phyloP scores from a whole-genome alignment of 2,797 vertebrate genomes.

The Sebastes elongatus region DNA sequence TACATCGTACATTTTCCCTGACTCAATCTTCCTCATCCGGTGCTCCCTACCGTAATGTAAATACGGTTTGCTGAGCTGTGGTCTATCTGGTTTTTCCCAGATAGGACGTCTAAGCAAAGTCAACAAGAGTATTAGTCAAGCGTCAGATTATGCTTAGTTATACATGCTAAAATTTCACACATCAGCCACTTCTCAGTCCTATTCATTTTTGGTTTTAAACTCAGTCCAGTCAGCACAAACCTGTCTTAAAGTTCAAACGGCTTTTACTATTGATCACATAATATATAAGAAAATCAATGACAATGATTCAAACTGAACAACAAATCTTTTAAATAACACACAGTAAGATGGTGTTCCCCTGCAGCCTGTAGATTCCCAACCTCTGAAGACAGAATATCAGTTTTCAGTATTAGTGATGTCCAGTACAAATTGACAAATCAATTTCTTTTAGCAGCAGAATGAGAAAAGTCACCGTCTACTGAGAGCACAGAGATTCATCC shows the following conservation, averaged over 20 bases:
- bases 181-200: slow-evolving; percentile 30
- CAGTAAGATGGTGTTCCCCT: not conserved
- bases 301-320: not conserved
- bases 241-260: not conserved
- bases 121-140: slow-evolving; percentile 34
- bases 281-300: not conserved
- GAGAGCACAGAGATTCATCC: too few relatives aligned
- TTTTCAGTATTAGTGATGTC: not conserved
- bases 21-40: slow-evolving; percentile 62
- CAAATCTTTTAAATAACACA: not conserved
- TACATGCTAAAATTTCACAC: slow-evolving; percentile 12
- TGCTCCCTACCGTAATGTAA: slow-evolving; percentile 58
- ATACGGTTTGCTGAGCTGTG: slow-evolving; percentile 55
- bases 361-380: not conserved
- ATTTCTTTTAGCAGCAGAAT: not conserved
- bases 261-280: not conserved
- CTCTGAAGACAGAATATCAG: not conserved
- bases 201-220: slow-evolving; percentile 8
- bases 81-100: slow-evolving; percentile 46
- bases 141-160: slow-evolving; percentile 39
- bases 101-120: slow-evolving; percentile 47
- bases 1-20: slow-evolving; percentile 64
- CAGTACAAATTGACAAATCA: not conserved
- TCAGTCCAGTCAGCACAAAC: not conserved
- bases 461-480: too few relatives aligned